Evolutionary conservation across 2,888 invertebrate species (phyloP).

Genomic region (Agrotis exclamationis): DNA sequence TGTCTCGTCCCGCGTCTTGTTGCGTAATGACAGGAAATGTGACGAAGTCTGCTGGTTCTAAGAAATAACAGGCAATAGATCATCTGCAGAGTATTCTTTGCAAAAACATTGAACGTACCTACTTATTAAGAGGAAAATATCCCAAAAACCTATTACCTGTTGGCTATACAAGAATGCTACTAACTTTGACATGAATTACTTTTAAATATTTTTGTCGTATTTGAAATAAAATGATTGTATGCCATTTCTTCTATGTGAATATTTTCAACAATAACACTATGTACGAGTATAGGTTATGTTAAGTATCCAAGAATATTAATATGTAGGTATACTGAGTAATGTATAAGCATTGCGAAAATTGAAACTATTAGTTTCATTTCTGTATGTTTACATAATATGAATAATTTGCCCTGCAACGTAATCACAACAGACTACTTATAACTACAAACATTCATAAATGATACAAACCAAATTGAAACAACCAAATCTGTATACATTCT

Average conservation of each 20-base stretch:
- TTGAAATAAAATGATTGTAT: too few species aligned
- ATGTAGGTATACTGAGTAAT: too few species aligned
- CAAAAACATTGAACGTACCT: too few species aligned
- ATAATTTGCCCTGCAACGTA: neutral
- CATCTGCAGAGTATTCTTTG: neutral
- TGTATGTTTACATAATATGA: neutral
- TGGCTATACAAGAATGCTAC: neutral
- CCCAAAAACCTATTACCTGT: too few species aligned
- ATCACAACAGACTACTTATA: neutral
- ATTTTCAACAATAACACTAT: neutral
- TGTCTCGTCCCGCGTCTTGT: too few species aligned
- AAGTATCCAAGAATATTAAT: too few species aligned
- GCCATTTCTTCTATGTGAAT: neutral
- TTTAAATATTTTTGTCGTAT: too few species aligned
- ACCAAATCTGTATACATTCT: slow-evolving; percentile 20
- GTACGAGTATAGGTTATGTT: too few species aligned
- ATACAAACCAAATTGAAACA: slow-evolving; percentile 17
- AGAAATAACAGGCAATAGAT: neutral
- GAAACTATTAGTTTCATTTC: neutral
- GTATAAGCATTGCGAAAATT: too few species aligned
- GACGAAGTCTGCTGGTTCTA: neutral
- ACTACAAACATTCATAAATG: slow-evolving; percentile 16
- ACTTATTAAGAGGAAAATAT: too few species aligned
- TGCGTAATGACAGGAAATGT: slow-evolving; percentile 6
- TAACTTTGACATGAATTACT: too few species aligned